phyloP scores from a whole-genome alignment of 2,797 vertebrate species.

The Microhierax caerulescens region DNA sequence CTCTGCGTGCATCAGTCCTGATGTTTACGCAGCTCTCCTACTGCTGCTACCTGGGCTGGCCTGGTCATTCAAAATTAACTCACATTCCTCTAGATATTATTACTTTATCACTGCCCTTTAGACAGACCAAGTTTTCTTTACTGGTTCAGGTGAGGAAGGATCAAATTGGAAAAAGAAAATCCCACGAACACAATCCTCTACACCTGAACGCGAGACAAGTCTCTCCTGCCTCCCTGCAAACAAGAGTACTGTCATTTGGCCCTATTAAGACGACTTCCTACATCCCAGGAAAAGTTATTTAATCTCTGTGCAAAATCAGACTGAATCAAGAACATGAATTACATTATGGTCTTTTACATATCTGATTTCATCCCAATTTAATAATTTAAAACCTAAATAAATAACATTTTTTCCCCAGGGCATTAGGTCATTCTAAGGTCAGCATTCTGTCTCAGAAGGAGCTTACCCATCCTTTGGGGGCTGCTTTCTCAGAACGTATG shows the following conservation, averaged over 20 bases:
- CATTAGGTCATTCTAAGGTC: background rate
- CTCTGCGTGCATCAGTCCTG: background rate
- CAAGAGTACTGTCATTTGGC: background rate
- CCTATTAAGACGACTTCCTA: background rate
- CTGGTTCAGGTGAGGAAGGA: background rate
- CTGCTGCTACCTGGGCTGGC: background rate
- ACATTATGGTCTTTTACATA: background rate
- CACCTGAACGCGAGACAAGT: background rate
- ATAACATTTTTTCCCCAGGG: background rate
- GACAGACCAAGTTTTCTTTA: background rate
- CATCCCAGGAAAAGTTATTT: background rate
- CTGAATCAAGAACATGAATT: background rate
- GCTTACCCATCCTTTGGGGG: background rate
- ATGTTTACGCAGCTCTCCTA: background rate
- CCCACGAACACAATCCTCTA: background rate
- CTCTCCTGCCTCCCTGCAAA: background rate
- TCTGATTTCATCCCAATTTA: background rate
- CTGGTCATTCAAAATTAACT: background rate
- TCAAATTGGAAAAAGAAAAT: background rate
- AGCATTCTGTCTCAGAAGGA: background rate
- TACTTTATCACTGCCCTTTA: background rate
- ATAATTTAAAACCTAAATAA: constrained; percentile 4
- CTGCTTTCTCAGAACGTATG: background rate
- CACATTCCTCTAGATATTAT: background rate
- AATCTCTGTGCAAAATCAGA: background rate